A percentile compares a stretch with the other conserved stretches of the same genome.
Evolutionary conservation across 1,140 invertebrate genomes (phyloP).

Genomic region (Drosophila tropicalis): DNA sequence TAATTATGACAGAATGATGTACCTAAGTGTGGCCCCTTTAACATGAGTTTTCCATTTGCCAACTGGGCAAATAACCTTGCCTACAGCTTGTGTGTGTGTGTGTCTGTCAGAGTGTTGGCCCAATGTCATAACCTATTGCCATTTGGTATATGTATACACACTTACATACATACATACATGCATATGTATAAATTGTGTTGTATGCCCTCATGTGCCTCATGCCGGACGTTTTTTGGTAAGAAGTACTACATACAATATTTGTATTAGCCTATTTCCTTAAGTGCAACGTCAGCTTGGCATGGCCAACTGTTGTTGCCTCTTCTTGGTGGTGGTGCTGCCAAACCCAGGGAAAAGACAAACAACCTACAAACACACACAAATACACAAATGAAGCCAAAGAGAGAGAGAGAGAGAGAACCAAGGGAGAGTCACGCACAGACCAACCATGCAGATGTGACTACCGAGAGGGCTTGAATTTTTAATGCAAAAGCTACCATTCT

Average conservation of each 20-base stretch:
- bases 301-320: slow-evolving; percentile 36
- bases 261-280: slow-evolving; percentile 70
- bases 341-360: slow-evolving; percentile 63
- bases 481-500: slow-evolving; percentile 70
- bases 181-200: too few species aligned
- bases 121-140: slow-evolving; percentile 19
- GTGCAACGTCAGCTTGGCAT: slow-evolving; percentile 71
- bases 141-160: slow-evolving; percentile 1
- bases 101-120: neutral
- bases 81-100: neutral
- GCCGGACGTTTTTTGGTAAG: neutral
- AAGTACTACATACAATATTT: slow-evolving; percentile 37
- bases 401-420: slow-evolving; percentile 11
- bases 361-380: slow-evolving; percentile 34
- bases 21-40: slow-evolving; percentile 7
- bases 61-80: slow-evolving; percentile 8
- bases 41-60: slow-evolving; percentile 17
- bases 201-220: slow-evolving; percentile 25
- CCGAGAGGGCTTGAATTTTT: slow-evolving; percentile 73
- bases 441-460: slow-evolving; percentile 65
- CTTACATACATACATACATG: too few species aligned
- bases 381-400: too few species aligned
- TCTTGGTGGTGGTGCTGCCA: slow-evolving; percentile 34
- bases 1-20: slow-evolving; percentile 17
- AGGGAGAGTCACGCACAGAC: slow-evolving; percentile 62